Evolutionary conservation across 2,113 vertebrate genomes (phyloP), one percentile per base, ranked within the genome.

Genomic region (Hiodon tergisus): DNA sequence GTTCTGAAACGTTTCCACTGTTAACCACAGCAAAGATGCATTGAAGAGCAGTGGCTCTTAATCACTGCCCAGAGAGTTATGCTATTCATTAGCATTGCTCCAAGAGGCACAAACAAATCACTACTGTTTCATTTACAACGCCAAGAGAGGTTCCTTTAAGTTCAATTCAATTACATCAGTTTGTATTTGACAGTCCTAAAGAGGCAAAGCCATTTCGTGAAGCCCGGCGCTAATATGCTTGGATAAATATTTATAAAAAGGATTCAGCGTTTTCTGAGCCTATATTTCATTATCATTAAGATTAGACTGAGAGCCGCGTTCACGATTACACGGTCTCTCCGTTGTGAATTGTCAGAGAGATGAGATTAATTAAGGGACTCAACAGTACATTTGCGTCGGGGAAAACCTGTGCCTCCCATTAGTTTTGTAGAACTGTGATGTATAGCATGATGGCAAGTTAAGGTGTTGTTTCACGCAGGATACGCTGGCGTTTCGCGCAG

Each of bases 11-110:
- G 67, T 61, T 59, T 81, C 82, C 76, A 79, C 50, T 62, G 71
- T 13, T 78, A 62, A 71, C 71, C 66, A 8, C 2, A 74, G 74
- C 70, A 67, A 71, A 14, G 17, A 71, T 67, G 72, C 82, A 76
- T 73, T 83, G 77, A 71, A 83, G 82, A 77, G 78, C 71, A 76
- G 78, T 81, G 75, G 71, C 69, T 83, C 83, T 85, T 78, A 77
- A 68, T 86, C 81, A 83, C 78, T 62, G 74, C 80, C 76, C 75
- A 75, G 72, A 48, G 54, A 77, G 77, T 50, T 86, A 82, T 83
- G 84, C 84, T 84, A 87, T 85, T 85, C 75, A 86, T 86, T 80
- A 86, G 75, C 9, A 46, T 54, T 14, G 58, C 73, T 59, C 74
- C 76, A 6, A 77, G 71, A 81, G 50, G 59, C 59, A 57, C 57